Conservation (phyloP, 2,113 vertebrate species). For the Nothoprocta perdicaria region DNA sequence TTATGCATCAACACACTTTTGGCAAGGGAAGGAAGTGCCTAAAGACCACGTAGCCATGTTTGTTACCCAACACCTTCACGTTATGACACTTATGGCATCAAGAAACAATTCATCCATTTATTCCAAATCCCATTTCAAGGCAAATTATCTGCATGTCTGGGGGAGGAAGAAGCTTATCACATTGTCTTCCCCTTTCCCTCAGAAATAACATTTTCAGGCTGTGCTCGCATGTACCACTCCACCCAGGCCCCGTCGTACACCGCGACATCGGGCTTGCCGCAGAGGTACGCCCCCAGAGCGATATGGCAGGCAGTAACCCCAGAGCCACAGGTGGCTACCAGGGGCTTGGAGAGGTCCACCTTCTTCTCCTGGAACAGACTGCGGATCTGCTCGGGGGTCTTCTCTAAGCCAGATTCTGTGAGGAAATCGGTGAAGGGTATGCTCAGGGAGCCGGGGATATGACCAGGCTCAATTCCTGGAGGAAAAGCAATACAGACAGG, state of each 20-base stretch:
- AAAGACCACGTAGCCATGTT: neutral
- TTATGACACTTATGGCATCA: neutral
- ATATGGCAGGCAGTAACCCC: constrained; percentile 93
- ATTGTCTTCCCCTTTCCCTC: constrained; percentile 83
- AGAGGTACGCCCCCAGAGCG: constrained; percentile 87
- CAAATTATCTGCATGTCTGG: neutral
- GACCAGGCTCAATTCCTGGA: constrained; percentile 89
- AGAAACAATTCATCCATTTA: neutral
- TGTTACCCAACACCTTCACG: neutral
- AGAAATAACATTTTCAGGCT: constrained; percentile 86
- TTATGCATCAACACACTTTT: neutral
- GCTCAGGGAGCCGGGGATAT: constrained; percentile 86
- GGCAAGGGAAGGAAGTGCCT: neutral
- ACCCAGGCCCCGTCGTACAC: constrained; percentile 93
- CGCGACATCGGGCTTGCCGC: constrained; percentile 83
- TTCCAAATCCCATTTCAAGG: constrained; percentile 47
- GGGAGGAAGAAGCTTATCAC: constrained; percentile 48
- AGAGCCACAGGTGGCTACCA: constrained; percentile 90
- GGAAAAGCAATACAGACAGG: neutral
- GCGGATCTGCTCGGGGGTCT: constrained; percentile 79
- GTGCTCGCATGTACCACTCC: constrained; percentile 91
- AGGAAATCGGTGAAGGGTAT: constrained; percentile 90
- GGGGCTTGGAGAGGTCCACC: constrained; percentile 82
- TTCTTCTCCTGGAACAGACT: constrained; percentile 83
- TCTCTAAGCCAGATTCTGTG: constrained; percentile 83